Evolutionary conservation across 30 jellyfish, hydroid and myxozoan genomes (phyloP), one percentile per base, ranked within the genome.

Genomic region (Turritopsis rubra): DNA sequence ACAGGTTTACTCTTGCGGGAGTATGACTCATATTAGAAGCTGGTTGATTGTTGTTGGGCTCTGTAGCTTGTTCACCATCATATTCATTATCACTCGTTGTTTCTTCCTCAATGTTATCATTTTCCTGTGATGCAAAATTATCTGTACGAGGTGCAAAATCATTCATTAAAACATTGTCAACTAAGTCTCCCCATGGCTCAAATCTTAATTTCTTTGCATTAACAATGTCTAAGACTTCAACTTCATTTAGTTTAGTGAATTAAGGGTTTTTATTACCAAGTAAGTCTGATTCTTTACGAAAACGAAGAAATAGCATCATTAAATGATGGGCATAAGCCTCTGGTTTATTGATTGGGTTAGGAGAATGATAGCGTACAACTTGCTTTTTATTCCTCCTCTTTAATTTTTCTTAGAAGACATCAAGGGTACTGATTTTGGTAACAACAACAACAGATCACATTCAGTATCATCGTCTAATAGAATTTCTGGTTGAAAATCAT

Each of bases 331-430:
- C n/a, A n/a, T n/a, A n/a, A n/a, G n/a, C n/a, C n/a, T n/a, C n/a
- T n/a, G 72, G 72, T 72, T 72, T 72, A 25, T 28, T 72, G 13
- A 25, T 23, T 18, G 16, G 80, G 23, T 72, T 23, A 23, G 80
- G 80, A 72, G 80, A 13, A 72, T 72, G 80, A 72, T 72, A 72
- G 23, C 80, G 80, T 17, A 72, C 80, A 18, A 72, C 80, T 18
- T 13, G 80, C 52, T 25, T 72, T 72, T 72, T 72, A 25, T 72
- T 72, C 23, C 80, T 72, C n/a, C 72, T 18, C 72, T 72, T 72
- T 72, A 25, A 72, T n/a, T 72, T 72, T 16, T n/a, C n/a, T n/a
- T n/a, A n/a, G n/a, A n/a, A n/a, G n/a, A n/a, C n/a, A 72, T 72
- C 52, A n/a, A 25, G 52, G 80, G 80, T 16, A 72, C 29, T 16